Base-by-base conservation (phyloP, 2,888 invertebrate species). In the Sturmia bella region DNA sequence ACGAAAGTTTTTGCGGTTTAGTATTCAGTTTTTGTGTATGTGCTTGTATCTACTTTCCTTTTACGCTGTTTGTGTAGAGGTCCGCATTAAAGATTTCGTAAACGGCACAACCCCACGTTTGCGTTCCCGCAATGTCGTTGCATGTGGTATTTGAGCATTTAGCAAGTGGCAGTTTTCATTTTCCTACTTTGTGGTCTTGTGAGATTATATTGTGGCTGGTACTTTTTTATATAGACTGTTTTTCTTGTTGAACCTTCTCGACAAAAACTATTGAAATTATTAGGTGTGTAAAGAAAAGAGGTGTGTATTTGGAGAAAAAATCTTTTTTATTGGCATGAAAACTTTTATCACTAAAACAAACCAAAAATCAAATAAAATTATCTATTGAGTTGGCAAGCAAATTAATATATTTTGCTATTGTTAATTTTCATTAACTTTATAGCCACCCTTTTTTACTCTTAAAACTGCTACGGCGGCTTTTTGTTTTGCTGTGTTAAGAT, bases 161-260 rank as follows among this genome's bases (percentile, higher is more conserved):
- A 77, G 77, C 73, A 77, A 82, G 81, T 81, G 81, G 77, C 81
- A 57, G 73, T 81, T 73, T 73, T 68, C 54, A 68, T 76, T 72
- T 66, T 68, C 76, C 72, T 73, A 77, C 72, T 74, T 77, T 73
- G 77, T 64, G 81, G 81, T 69, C 43, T 68, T 64, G 63, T 48
- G 64, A 77, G 73, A 82, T 78, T 64, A 82, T 77, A 39, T 74
- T 64, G 77, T 57, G 74, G 69, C 64, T 69, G 68, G 19, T 59
- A 32, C n/a, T 70, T 70, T 72, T 57, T 66, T 68, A 61, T 63
- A 43, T 48, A 15, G 17, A 45, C 24, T 3, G 15, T 27, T 45
- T 24, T 63, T 59, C 15, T 43, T 69, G 50, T 69, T 50, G 1
- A 32, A 50, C 9, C 50, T 54, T 45, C 7, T 13, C 37, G 21